phyloP scores from a whole-genome alignment of 2,888 invertebrate species.

The Ophion obscuratus region DNA sequence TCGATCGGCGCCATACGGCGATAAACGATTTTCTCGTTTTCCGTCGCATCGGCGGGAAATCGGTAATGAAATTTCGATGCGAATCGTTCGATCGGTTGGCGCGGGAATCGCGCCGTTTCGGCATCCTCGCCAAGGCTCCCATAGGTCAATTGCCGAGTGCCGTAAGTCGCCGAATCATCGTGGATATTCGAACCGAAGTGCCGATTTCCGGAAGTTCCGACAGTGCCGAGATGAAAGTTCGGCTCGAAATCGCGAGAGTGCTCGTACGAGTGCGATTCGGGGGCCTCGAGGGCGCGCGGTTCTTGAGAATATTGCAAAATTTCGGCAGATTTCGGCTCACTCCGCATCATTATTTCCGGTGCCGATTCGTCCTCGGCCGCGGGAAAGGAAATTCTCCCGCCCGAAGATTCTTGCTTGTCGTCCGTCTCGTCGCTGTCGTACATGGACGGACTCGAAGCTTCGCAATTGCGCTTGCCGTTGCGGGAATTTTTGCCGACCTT shows the following conservation, averaged over 20 bases:
- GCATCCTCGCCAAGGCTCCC: not conserved
- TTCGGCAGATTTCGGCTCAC: not conserved
- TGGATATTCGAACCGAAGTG: not conserved
- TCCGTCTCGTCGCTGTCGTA: not conserved
- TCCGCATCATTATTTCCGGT: not conserved
- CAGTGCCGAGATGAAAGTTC: too few relatives aligned
- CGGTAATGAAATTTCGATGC: not conserved
- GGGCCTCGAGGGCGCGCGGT: not conserved
- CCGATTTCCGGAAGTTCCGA: not conserved
- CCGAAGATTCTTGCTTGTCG: not conserved
- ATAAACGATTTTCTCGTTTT: not conserved
- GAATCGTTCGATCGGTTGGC: too few relatives aligned
- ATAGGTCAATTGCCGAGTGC: not conserved
- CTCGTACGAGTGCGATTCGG: too few relatives aligned
- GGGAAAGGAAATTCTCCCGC: not conserved
- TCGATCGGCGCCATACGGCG: not conserved
- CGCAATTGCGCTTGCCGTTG: not conserved
- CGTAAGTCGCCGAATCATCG: not conserved
- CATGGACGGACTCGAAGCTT: not conserved
- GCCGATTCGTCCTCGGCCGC: not conserved
- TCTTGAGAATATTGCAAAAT: not conserved
- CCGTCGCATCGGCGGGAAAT: not conserved
- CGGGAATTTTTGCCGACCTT: not conserved
- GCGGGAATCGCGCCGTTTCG: not conserved
- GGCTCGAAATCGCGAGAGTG: too few relatives aligned